These are phyloP conservation scores for Schrankia costaestrigalis DNA, from an alignment of 2,888 invertebrate species.

Conservation along the genomic window DNA sequence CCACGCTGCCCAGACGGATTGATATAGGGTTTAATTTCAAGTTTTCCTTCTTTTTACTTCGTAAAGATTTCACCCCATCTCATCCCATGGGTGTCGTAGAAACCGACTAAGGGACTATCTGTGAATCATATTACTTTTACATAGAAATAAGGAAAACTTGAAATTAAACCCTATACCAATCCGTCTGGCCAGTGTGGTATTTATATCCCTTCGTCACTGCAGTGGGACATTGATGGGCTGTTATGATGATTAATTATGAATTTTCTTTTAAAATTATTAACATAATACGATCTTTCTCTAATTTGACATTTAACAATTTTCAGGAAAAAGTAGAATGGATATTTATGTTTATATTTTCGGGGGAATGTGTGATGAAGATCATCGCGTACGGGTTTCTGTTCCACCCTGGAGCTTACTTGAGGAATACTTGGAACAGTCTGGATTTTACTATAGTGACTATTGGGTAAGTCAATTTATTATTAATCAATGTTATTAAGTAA, in stretches of 20 bases:
- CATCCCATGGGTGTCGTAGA: no score
- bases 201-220: background rate
- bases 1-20: no score
- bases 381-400: slow-evolving; percentile 98
- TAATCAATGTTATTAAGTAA: background rate
- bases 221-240: background rate
- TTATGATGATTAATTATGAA: background rate
- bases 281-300: background rate
- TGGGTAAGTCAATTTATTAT: slow-evolving; percentile 86
- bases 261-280: background rate
- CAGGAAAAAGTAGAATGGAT: slow-evolving; percentile 99
- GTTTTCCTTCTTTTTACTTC: no score
- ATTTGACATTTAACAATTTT: no score
- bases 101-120: no score
- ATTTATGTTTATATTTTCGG: slow-evolving; percentile 99
- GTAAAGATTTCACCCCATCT: no score
- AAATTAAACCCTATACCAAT: no score
- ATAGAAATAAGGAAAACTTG: no score
- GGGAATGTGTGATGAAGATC: slow-evolving; percentile 99
- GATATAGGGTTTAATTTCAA: no score
- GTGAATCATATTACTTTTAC: no score
- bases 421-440: slow-evolving; percentile 99
- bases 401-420: slow-evolving; percentile 97
- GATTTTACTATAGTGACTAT: slow-evolving; percentile 99
- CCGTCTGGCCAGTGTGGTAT: no score